phyloP scores from a whole-genome alignment of 2,113 vertebrate genomes.

The Tautogolabrus adspersus region DNA sequence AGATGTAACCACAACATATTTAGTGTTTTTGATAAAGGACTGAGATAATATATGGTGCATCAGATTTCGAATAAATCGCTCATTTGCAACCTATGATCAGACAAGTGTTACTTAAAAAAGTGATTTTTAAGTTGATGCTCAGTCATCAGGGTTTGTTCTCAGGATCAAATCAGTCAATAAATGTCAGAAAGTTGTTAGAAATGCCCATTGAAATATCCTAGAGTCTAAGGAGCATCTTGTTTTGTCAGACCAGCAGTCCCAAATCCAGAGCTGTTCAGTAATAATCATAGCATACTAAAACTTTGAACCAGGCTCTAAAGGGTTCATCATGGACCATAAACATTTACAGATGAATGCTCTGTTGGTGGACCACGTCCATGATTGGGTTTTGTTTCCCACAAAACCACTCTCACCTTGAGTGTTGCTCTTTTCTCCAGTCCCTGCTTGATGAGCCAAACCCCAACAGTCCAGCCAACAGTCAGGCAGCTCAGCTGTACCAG shows the following conservation, averaged over 20 bases:
- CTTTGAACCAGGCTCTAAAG: too few relatives aligned
- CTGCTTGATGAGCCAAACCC: slow-evolving; percentile 98
- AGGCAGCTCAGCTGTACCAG: slow-evolving; percentile 98
- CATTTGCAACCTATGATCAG: not conserved
- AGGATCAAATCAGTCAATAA: not conserved
- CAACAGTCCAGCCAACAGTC: slow-evolving; percentile 98
- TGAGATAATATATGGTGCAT: too few relatives aligned
- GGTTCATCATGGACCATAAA: too few relatives aligned
- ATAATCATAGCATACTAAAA: too few relatives aligned
- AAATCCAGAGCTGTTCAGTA: too few relatives aligned
- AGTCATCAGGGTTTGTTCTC: not conserved
- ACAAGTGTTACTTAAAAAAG: not conserved
- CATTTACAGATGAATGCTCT: too few relatives aligned
- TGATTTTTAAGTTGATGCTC: not conserved
- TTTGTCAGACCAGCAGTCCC: not conserved
- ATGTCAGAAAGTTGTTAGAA: too few relatives aligned
- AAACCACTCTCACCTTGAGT: not conserved
- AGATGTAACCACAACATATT: too few relatives aligned
- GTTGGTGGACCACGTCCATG: too few relatives aligned
- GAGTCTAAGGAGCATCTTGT: not conserved
- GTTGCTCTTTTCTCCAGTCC: slow-evolving; percentile 82
- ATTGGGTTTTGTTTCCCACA: not conserved
- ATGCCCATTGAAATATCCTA: too few relatives aligned
- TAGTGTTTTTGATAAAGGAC: too few relatives aligned
- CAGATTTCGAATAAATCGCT: too few relatives aligned